Evolutionary conservation across 1,140 invertebrate species (phyloP), one percentile per base, ranked within the genome.

Genomic region (Brachionus angularis): DNA sequence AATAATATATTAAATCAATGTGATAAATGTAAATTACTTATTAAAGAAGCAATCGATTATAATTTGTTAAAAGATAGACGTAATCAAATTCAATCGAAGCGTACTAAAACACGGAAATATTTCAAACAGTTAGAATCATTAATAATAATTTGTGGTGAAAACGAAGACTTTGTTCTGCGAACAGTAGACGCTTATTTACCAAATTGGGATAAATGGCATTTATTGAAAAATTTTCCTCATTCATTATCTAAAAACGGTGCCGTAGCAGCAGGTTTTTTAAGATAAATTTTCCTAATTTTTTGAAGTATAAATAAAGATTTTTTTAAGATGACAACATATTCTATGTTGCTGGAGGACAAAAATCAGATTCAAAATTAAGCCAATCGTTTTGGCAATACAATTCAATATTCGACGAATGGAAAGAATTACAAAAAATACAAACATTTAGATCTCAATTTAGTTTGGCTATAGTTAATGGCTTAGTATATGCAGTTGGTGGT

Each of bases 401-500:
- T 74, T 82, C 84, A 5, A 79, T 83, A 16, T 75, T 84, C 27
- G 82, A 85, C 73, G 75, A 75, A 5, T 85, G 84, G 84, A 80
- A 83, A 21, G 83, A 85, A 76, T 79, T 85, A 77, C 79, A 80
- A n/a, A 75, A 80, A 4, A 84, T 85, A 83, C 78, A 79, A 21
- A 75, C 79, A 18, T 78, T 82, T 14, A 76, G 84, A 39, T 84
- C 83, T 49, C 84, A 85, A 78, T 74, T 85, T 72, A 84, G 87
- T 36, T 85, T 87, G n/a, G 86, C 86, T 25, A 82, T 86, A 62
- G 85, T 86, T 77, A 84, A 85, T 72, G 86, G 85, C 44, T 83
- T 84, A 73, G 83, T 90, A 18, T 90, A 88, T 83, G 89, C 86
- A 16, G 86, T 89, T 33, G 89, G 89, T 39, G 89, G 89, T 21